Base-by-base conservation (phyloP, 2,888 invertebrate genomes). In the Venusia cambrica region DNA sequence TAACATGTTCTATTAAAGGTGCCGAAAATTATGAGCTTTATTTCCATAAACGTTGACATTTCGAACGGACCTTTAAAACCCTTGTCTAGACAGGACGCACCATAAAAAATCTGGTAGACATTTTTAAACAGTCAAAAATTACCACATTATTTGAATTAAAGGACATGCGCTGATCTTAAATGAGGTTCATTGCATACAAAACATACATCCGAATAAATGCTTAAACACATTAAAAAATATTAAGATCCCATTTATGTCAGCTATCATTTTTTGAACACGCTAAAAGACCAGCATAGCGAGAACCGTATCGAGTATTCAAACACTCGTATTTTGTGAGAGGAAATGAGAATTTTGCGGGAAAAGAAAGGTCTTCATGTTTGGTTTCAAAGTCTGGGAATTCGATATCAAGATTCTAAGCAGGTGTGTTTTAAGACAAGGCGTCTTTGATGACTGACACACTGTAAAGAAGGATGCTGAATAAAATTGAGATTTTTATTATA, bases 351-450 rank as follows among this genome's bases (percentile, higher is more conserved):
- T 62, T 68, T 57, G 63, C 56, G 40, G 49, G 57, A 62, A 61
- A 57, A 47, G 56, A 57, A 49, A 57, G 75, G 46, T 76, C 75
- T 65, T 41, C 37, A 38, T 52, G 37, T 53, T 62, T 76, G 73
- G 78, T 74, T 73, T 57, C 53, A 51, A 57, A 67, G 71, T 70
- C 70, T 70, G 69, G 59, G 76, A 73, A 74, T 74, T 69, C 72
- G 68, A 72, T 77, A 80, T 80, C 71, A 69, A 64, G 71, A 81
- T 81, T 83, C 83, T 74, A 75, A 73, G 77, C 84, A 85, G 84
- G 83, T 84, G 81, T 75, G 65, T 71, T 74, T 72, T 70, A 70
- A 76, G 68, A 72, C 70, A 72, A 73, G 74, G 70, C 74, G 72
- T 72, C 72, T 62, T 67, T 59, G 53, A 50, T 22, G 12, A 7